Evolutionary conservation across 2,797 vertebrate genomes (phyloP).

Genomic region (Lutjanus argentimaculatus): DNA sequence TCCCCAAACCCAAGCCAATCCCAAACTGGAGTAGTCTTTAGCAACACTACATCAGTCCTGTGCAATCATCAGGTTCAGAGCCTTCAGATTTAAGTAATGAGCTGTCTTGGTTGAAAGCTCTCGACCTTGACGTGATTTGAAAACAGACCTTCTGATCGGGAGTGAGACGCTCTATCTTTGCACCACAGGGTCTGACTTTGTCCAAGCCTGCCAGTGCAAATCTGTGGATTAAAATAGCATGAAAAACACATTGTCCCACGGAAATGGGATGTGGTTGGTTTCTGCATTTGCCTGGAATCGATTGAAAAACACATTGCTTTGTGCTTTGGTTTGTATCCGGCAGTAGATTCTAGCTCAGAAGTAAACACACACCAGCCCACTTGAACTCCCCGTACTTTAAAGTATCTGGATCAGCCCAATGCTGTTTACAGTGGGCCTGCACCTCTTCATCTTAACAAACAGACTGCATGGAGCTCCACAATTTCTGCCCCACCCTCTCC

Average conservation of each 20-base stretch:
- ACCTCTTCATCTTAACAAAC: slow-evolving; percentile 37
- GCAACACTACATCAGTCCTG: neutral
- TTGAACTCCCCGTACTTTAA: slow-evolving; percentile 30
- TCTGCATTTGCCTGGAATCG: neutral
- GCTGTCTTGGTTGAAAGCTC: neutral
- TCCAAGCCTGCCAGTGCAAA: neutral
- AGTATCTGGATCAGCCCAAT: slow-evolving; percentile 19
- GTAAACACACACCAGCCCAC: slow-evolving; percentile 32
- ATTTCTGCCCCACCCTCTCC: neutral
- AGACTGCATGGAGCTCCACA: neutral
- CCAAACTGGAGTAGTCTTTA: neutral
- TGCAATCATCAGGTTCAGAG: slow-evolving; percentile 9
- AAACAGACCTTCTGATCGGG: neutral
- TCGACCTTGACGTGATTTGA: neutral
- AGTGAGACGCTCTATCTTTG: neutral
- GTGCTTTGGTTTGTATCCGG: slow-evolving; percentile 10
- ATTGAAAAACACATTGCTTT: slow-evolving; percentile 3
- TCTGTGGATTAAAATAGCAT: slow-evolving; percentile 5
- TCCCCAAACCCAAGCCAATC: too few species aligned
- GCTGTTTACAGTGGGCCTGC: slow-evolving; percentile 28
- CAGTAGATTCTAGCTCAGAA: neutral
- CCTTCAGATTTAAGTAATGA: neutral
- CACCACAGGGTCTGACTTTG: neutral
- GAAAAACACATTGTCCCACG: neutral
- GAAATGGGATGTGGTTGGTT: slow-evolving; percentile 19